Percentiles rank a stretch among this genome's conserved stretches.
Evolutionary conservation across 2,113 vertebrate species (phyloP).

Genomic region (Bufo gargarizans): DNA sequence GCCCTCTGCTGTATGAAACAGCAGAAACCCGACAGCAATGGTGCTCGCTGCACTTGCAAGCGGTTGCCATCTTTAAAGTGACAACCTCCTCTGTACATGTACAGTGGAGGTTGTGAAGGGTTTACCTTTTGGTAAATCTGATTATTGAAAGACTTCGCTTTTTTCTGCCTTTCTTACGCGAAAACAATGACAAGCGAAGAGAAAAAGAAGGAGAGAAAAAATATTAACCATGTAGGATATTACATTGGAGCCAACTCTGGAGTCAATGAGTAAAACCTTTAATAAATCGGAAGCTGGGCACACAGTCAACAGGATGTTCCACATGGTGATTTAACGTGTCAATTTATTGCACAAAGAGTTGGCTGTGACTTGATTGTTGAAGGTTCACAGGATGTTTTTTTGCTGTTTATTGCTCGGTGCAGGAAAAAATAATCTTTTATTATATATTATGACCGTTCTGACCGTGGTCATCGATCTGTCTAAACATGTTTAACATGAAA

Average conservation of each 20-base stretch:
- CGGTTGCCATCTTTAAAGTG: too few species aligned
- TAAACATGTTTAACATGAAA: too few species aligned
- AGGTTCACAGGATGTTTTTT: conserved; percentile 21
- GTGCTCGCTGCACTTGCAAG: too few species aligned
- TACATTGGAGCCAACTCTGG: neutral
- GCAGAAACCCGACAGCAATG: too few species aligned
- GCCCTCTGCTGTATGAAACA: too few species aligned
- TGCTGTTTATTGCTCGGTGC: neutral
- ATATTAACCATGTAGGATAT: neutral
- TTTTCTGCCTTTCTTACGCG: neutral
- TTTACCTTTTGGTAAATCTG: neutral
- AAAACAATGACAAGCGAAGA: neutral
- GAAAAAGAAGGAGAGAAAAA: neutral
- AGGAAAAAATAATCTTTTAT: neutral
- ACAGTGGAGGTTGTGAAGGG: neutral
- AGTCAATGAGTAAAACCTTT: conserved; percentile 21
- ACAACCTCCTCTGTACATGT: too few species aligned
- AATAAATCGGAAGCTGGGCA: conserved; percentile 35
- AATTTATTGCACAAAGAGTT: conserved; percentile 12
- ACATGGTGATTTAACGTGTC: neutral
- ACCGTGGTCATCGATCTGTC: neutral
- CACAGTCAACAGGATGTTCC: conserved; percentile 38
- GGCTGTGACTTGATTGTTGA: neutral
- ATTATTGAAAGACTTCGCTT: neutral
- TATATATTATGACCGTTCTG: neutral